phyloP scores from a whole-genome alignment of 2,113 vertebrate species.

The Chloebia gouldiae region DNA sequence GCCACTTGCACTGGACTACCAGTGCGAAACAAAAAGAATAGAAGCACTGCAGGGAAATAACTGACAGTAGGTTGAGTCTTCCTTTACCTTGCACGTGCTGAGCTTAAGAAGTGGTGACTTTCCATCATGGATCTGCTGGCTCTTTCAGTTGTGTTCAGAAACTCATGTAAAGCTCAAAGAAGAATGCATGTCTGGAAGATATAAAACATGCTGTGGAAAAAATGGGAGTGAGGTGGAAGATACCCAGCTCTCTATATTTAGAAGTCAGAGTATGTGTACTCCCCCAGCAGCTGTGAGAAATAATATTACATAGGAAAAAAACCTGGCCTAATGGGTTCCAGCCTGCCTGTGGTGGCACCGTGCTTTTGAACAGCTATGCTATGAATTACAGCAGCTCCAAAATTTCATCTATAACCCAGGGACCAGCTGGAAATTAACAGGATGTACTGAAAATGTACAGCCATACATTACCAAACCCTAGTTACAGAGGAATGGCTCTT shows the following conservation, averaged over 20 bases:
- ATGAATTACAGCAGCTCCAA: neutral
- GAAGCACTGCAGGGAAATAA: neutral
- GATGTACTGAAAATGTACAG: neutral
- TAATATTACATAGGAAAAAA: neutral
- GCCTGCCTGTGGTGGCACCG: neutral
- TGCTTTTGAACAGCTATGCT: neutral
- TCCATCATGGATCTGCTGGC: neutral
- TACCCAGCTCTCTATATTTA: neutral
- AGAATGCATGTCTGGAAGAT: neutral
- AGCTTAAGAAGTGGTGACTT: neutral
- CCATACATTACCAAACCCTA: neutral
- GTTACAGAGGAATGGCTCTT: neutral
- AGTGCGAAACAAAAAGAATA: neutral
- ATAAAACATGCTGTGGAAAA: neutral
- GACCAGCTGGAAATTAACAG: neutral
- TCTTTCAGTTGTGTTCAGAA: neutral
- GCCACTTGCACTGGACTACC: neutral
- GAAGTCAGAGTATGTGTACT: neutral
- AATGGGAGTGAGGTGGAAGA: neutral
- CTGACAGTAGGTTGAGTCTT: neutral
- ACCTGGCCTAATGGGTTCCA: neutral
- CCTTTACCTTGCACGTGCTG: neutral
- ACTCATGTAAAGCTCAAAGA: neutral
- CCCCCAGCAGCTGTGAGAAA: constrained; percentile 3
- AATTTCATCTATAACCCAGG: neutral